Conservation (phyloP, 2,113 vertebrate genomes). For the Thamnophis sirtalis region DNA sequence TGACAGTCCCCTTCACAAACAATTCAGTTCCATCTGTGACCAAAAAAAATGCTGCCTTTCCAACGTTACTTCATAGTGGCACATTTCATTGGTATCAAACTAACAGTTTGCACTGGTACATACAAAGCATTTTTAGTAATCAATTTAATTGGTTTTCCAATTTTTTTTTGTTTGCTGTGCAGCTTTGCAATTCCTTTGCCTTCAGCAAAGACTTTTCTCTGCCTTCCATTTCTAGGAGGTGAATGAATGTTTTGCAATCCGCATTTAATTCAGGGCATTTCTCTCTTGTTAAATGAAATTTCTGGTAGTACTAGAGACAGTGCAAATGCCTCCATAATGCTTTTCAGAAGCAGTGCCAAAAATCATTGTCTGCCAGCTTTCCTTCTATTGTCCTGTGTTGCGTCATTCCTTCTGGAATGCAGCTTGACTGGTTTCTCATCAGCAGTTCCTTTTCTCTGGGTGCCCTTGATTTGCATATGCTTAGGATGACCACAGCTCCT, state of each 20-base stretch:
- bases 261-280: neutral
- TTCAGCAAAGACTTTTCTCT: neutral
- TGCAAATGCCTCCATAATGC: neutral
- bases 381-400: neutral
- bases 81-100: neutral
- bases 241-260: neutral
- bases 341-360: neutral
- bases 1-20: neutral
- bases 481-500: neutral
- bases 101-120: neutral
- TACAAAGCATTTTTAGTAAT: neutral
- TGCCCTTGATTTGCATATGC: neutral
- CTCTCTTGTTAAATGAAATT: neutral
- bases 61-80: neutral
- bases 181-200: neutral
- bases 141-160: neutral
- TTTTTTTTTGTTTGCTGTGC: neutral
- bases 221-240: neutral
- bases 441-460: neutral
- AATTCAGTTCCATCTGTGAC: neutral
- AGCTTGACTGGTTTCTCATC: neutral
- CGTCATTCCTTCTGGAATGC: neutral
- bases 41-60: neutral
- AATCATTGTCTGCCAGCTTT: neutral
- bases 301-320: neutral